Evolutionary conservation across 2,888 invertebrate species (phyloP), one percentile per base, ranked within the genome.

Genomic region (Leptothorax acervorum): DNA sequence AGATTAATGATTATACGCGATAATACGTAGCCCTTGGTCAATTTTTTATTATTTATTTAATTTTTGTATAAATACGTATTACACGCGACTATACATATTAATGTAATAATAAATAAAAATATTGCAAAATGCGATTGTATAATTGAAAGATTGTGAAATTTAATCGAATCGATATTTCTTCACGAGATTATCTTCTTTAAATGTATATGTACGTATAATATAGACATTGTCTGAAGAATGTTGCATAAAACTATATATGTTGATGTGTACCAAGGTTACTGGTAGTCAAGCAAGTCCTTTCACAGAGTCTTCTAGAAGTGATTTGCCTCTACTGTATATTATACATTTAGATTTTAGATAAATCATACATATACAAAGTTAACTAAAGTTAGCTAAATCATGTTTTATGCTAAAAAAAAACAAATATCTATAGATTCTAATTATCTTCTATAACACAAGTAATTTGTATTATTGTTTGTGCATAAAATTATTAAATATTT

Each of bases 231-330:
- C 28, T 70, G 57, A 70, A 48, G 68, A 15, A 45, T 39, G 8
- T 70, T 60, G 39, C 28, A 71, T 79, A 79, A 71, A 79, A 78
- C 53, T 68, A 45, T 35, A 45, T 35, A 5, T 35, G 23, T 23
- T 23, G 23, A 35, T 68, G 18, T 75, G 39, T 76, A 79, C 60
- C 89, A 91, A 91, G 91, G 91, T 53, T 86, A 88, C n/a, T 63
- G 8, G n/a, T 75, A 81, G 39, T 86, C 68, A 82, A 81, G 9
- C 65, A 85, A 48, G 74, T 70, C 88, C 90, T 89, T 90, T 90
- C 89, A 90, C 1, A 35, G 35, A 35, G 35, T 5, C 23, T 42
- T 48, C 12, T 76, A 66, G 8, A 65, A 15, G 11, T 5, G n/a
- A 39, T 71, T 35, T 71, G 23, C 8, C 23, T 65, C 2, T 31